A percentile compares a stretch with the other conserved stretches of the same genome.
phyloP scores from a whole-genome alignment of 2,113 vertebrate genomes.

The Onychostoma macrolepis region DNA sequence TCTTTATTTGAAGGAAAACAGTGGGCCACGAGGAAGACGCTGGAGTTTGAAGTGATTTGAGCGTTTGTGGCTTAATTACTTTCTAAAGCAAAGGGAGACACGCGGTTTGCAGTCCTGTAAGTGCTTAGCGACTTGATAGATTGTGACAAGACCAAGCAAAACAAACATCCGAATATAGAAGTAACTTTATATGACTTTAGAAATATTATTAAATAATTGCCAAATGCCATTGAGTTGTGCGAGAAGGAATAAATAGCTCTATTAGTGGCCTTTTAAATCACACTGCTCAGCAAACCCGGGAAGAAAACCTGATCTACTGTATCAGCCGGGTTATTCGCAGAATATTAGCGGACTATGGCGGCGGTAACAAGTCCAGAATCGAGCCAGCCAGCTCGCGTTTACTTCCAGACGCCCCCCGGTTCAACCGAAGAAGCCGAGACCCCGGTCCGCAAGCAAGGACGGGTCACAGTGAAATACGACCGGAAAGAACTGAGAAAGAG shows the following conservation, averaged over 20 bases:
- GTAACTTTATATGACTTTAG: neutral
- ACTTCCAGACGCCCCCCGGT: conserved; percentile 85
- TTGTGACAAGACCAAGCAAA: conserved; percentile 5
- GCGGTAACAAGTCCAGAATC: conserved; percentile 83
- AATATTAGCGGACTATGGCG: conserved; percentile 75
- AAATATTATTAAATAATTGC: conserved; percentile 7
- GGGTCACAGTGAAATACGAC: conserved; percentile 93
- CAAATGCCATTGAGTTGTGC: conserved; percentile 42
- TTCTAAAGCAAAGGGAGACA: conserved; percentile 12
- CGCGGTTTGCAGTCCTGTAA: conserved; percentile 30
- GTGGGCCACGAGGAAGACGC: conserved; percentile 19
- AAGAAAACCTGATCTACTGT: conserved; percentile 24
- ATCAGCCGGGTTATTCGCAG: conserved; percentile 33
- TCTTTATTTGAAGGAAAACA: neutral
- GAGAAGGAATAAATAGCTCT: conserved; percentile 21
- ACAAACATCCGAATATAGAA: neutral
- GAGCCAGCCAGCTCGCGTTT: conserved; percentile 84
- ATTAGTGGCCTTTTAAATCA: conserved; percentile 45
- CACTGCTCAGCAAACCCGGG: conserved; percentile 38
- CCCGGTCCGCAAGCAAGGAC: conserved; percentile 86
- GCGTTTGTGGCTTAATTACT: neutral
- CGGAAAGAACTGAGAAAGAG: conserved; percentile 90
- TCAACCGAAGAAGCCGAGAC: conserved; percentile 79
- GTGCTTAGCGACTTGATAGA: neutral
- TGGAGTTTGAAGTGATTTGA: conserved; percentile 7